Evolutionary conservation across 2,888 invertebrate genomes (phyloP), one percentile per base, ranked within the genome.

Genomic region (Meteorus cinctellus): DNA sequence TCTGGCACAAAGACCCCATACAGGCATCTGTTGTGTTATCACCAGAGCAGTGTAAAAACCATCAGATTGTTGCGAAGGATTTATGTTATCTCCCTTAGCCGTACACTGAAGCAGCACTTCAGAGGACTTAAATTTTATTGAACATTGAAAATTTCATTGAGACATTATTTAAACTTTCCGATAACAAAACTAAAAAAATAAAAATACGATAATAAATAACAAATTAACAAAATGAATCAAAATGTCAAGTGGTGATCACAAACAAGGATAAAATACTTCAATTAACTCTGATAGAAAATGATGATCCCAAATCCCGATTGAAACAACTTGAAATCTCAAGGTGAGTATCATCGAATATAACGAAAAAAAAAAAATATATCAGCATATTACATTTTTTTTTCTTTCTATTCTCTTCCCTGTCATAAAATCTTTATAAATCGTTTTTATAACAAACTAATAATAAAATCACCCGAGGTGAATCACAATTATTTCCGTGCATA

Each of bases 231-330:
- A 27, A 41, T 41, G 4, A 27, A 71, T 60, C 5, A 29, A 60
- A 62, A 41, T 71, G 34, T 70, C 12, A 45, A 71, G 27, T 41
- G 24, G 27, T 27, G 55, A 19, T 55, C 19, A 31, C 2, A 1
- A 31, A 12, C 16, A n/a, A n/a, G 62, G 34, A 62, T n/a, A 62
- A 31, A 31, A 29, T 14, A 62, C 62, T 31, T 31, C 6, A 31
- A 31, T 31, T 31, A n/a, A 8, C 6, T 16, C 31, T 62, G 55
- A 19, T 27, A 29, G 24, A 73, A 66, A 55, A 73, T 73, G 72
- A 66, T 51, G 19, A 66, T 73, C 24, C 31, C 65, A 65, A 73
- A 73, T 24, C 72, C 72, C 4, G 72, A 66, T 14, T 71, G 60
- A 71, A 29, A 27, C 19, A 51, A 69, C 55, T 29, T 45, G 41